Conservation (phyloP, 2,888 invertebrate genomes). For the Cantharis lateralis region DNA sequence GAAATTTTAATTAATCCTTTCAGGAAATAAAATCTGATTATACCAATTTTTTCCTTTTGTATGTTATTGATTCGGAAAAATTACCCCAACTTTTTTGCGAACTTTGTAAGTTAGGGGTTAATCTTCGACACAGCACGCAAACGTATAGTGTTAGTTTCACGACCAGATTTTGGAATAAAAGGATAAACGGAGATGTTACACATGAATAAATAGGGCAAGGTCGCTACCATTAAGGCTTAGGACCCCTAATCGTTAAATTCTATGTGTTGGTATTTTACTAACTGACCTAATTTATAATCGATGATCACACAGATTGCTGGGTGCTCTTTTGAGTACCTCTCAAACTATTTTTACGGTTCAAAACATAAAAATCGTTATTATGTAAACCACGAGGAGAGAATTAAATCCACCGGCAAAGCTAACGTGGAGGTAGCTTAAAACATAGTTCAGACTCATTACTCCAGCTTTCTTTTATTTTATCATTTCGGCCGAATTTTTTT, state of each 20-base stretch:
- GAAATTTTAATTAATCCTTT: neutral
- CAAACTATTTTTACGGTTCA: neutral
- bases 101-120: neutral
- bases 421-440: neutral
- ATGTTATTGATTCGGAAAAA: conserved; percentile 1
- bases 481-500: neutral
- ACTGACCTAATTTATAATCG: neutral
- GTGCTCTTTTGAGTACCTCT: neutral
- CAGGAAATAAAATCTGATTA: neutral
- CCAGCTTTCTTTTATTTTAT: neutral
- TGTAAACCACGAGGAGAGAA: neutral
- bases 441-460: too few species aligned
- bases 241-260: neutral
- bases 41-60: neutral
- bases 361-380: neutral
- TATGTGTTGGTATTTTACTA: neutral
- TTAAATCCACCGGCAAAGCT: neutral
- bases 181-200: neutral
- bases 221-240: conserved; percentile 3
- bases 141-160: neutral
- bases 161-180: conserved; percentile 11
- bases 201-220: conserved; percentile 14
- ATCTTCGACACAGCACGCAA: neutral
- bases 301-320: neutral
- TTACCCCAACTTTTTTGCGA: neutral